Conservation (phyloP, 1,140 invertebrate genomes). For the Trachelipus rathkii region DNA sequence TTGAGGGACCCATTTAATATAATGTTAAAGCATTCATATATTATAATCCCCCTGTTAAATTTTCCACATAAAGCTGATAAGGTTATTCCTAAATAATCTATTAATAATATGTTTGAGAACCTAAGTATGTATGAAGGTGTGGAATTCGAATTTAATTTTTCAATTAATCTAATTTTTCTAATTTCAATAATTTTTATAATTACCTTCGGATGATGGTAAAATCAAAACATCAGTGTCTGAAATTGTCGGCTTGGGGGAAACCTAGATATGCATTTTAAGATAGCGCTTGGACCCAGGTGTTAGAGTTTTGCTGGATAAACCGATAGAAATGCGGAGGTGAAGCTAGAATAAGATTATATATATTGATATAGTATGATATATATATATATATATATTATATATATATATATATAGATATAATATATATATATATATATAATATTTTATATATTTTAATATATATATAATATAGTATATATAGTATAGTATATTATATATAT, state of each 20-base stretch:
- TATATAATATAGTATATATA: no score
- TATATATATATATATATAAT: slow-evolving; percentile 1
- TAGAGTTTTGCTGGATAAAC: slow-evolving; percentile 75
- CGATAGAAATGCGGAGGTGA: slow-evolving; percentile 74
- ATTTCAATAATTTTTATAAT: background rate
- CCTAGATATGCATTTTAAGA: slow-evolving; percentile 79
- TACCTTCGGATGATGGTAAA: slow-evolving; percentile 45
- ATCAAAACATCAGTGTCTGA: slow-evolving; percentile 66
- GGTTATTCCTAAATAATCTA: no score
- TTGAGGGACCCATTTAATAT: no score
- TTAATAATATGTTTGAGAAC: no score
- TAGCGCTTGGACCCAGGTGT: slow-evolving; percentile 69
- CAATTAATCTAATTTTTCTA: no score
- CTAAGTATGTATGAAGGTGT: no score
- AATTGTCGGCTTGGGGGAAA: slow-evolving; percentile 78
- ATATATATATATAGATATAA: slow-evolving; percentile 1
- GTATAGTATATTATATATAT: no score
- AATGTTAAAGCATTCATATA: no score
- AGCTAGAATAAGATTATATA: no score
- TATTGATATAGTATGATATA: background rate
- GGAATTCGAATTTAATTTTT: no score
- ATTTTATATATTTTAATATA: background rate
- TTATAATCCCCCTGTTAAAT: no score
- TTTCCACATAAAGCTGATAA: no score
- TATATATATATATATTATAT: background rate